Conservation (phyloP, 2,888 invertebrate genomes). For the Andrena praecox region DNA sequence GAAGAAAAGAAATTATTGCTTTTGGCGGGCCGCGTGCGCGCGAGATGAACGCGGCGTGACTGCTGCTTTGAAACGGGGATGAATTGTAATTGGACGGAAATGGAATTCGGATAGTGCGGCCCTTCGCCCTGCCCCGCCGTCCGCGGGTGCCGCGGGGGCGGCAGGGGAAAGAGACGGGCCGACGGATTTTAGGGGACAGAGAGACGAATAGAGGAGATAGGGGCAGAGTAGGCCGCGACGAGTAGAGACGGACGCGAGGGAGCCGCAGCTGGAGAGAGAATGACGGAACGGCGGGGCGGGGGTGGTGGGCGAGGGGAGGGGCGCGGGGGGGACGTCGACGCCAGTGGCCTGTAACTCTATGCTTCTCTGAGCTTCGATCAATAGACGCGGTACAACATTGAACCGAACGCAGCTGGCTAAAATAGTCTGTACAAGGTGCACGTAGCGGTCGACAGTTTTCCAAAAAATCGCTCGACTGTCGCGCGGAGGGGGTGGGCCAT, state of each 20-base stretch:
- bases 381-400: constrained; percentile 81
- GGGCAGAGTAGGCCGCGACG: constrained; percentile 62
- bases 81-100: constrained; percentile 82
- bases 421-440: constrained; percentile 74
- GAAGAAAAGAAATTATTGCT: constrained; percentile 72
- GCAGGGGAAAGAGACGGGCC: constrained; percentile 1
- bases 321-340: constrained; percentile 70
- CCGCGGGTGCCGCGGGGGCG: not conserved
- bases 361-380: constrained; percentile 82
- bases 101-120: constrained; percentile 79
- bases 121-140: constrained; percentile 3
- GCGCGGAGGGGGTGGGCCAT: not conserved
- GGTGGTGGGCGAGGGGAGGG: not conserved
- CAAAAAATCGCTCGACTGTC: constrained; percentile 61
- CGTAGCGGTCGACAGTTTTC: constrained; percentile 62
- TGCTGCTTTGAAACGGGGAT: constrained; percentile 78
- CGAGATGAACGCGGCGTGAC: constrained; percentile 75
- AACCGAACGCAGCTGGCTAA: constrained; percentile 79
- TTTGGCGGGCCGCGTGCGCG: constrained; percentile 58
- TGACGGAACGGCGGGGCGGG: constrained; percentile 16
- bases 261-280: constrained; percentile 17
- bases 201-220: constrained; percentile 34
- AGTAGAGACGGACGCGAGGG: constrained; percentile 56
- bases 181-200: constrained; percentile 22
- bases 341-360: constrained; percentile 83